phyloP scores from a whole-genome alignment of 2,113 vertebrate genomes.

The Aptenodytes patagonicus region DNA sequence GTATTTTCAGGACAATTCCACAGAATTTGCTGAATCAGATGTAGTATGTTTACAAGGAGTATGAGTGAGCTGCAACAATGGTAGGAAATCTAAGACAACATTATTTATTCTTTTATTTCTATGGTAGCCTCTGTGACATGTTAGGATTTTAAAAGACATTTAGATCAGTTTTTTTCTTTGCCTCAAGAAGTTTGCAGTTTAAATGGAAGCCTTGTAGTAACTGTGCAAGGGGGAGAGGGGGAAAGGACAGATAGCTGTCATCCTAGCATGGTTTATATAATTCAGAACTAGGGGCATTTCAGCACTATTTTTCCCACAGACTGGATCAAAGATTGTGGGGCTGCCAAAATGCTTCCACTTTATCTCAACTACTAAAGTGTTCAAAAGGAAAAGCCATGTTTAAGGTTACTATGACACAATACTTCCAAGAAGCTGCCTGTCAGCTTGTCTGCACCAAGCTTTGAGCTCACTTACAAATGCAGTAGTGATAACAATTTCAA shows the following conservation, averaged over 20 bases:
- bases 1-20: background rate
- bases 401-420: slow-evolving; percentile 32
- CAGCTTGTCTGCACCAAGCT: slow-evolving; percentile 9
- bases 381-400: slow-evolving; percentile 38
- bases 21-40: background rate
- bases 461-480: slow-evolving; percentile 19
- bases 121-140: background rate
- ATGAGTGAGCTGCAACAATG: background rate
- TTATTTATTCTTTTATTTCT: background rate
- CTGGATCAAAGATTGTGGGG: slow-evolving; percentile 24
- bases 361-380: slow-evolving; percentile 12
- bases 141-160: background rate
- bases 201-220: background rate
- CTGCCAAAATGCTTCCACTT: background rate
- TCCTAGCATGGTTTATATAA: background rate
- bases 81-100: background rate
- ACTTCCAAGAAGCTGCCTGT: slow-evolving; percentile 44
- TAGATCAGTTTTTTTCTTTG: background rate
- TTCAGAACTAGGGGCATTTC: background rate
- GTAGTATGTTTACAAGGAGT: background rate
- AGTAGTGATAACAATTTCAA: slow-evolving; percentile 14
- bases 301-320: background rate
- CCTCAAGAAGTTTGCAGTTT: background rate
- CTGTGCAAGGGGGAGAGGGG: background rate
- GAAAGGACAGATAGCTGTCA: background rate